Base-by-base conservation (phyloP, 2,888 invertebrate species). In the Drosophila histrio region DNA sequence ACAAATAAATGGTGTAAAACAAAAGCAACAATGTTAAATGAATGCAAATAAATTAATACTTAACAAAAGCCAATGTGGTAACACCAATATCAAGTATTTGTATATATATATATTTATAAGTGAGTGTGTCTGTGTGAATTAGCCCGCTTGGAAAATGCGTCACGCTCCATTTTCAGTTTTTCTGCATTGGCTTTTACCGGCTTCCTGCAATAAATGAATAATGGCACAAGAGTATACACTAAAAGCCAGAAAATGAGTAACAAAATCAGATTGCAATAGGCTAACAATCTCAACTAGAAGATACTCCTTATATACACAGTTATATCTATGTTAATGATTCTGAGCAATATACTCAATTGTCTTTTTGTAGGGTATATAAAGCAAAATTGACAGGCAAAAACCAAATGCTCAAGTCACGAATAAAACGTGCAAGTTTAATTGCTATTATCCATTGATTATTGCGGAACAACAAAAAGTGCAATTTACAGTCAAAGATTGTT, bases 21-120 rank as follows among this genome's bases (percentile, higher is more conserved):
- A 66, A 61, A 60, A 59, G 57, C 63, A 71, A 77, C 60, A 68
- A 68, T 54, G 46, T 61, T 66, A 62, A 72, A 75, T 70, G 78
- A 83, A 85, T 67, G 59, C 36, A 59, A 57, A 54, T 59, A 69
- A 72, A 62, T 60, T 52, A 77, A 70, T 60, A 61, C 65, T 63
- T 68, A 68, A 77, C 68, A 82, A 69, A 59, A 52, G 47, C 44
- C 46, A 61, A 72, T 54, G 26, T 69, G 28, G 19, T 22, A 19
- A 53, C 28, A 43, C 43, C 44, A 65, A 49, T 17, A 28, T 17
- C 41, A 41, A 8, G 30, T 13, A 11, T 52, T 2, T 41, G 6
- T 39, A 15, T 49, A 15, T 11, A 21, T 41, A n/a, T 41, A 9
- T 7, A 15, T 24, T 19, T n/a, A 15, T 32, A 7, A 2, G 8